A percentile compares a stretch with the other conserved stretches of the same genome.
Evolutionary conservation across 1,140 invertebrate species (phyloP).

Genomic region (Bombus terrestris): DNA sequence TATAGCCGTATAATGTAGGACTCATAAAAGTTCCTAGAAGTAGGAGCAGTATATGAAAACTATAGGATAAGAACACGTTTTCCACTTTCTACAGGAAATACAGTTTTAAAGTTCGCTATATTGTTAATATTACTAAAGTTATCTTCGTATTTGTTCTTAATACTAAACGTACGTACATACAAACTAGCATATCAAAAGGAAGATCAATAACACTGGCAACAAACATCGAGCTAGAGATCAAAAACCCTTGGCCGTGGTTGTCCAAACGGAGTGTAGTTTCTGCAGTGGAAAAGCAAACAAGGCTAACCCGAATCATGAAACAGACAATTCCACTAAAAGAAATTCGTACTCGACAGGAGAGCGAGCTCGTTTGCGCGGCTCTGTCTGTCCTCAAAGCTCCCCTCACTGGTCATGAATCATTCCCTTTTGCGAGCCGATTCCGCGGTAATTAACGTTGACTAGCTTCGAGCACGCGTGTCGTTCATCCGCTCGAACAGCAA

Average conservation of each 20-base stretch:
- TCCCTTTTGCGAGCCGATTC: constrained; percentile 53
- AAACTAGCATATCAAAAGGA: not conserved
- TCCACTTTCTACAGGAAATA: too few relatives aligned
- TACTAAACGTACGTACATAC: too few relatives aligned
- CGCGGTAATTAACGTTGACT: constrained; percentile 63
- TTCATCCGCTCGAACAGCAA: constrained; percentile 42
- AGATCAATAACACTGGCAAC: not conserved
- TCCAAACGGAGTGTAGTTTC: not conserved
- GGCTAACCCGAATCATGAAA: not conserved
- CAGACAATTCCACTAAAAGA: constrained; percentile 15
- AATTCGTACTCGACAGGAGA: not conserved
- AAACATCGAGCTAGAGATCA: not conserved
- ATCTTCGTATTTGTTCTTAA: too few relatives aligned
- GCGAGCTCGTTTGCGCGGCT: constrained; percentile 7
- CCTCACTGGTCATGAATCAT: constrained; percentile 59
- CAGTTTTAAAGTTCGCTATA: too few relatives aligned
- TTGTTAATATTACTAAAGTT: too few relatives aligned
- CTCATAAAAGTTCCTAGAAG: too few relatives aligned
- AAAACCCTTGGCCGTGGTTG: too few relatives aligned
- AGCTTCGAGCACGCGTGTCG: constrained; percentile 52
- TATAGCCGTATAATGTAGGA: too few relatives aligned
- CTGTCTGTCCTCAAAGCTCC: constrained; percentile 30
- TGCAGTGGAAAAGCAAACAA: not conserved
- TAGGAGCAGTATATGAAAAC: too few relatives aligned
- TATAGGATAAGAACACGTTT: too few relatives aligned